Base-by-base conservation (phyloP, 2,113 vertebrate species). In the Paradoxurus hermaphroditus region DNA sequence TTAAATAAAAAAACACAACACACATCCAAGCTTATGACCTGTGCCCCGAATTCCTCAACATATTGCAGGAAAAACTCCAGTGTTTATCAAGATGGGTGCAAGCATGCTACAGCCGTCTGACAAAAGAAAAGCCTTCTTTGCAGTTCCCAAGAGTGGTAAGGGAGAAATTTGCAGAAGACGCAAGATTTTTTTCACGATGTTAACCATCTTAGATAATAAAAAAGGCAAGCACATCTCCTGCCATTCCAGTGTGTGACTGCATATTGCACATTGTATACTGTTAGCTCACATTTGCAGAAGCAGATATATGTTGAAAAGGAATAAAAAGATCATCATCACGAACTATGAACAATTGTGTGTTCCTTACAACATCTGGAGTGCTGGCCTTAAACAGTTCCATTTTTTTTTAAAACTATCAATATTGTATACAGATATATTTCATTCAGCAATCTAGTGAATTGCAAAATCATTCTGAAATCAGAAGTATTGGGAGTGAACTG, bases 251-350 rank as follows among this genome's bases (percentile, higher is more conserved):
- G 79, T 92, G n/a, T 34, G 77, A 84, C 86, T 97, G 90, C 86
- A 49, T 68, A 90, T 36, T 85, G 94, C 77, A 44, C 84, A 51
- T 82, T 95, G 78, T 21, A 65, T 94, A 95, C 68, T 92, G 97
- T 92, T 92, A 88, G 70, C 81, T 97, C 90, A 36, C 86, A 92
- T 93, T 97, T 97, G 91, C 78, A 88, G 88, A 96, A 79, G 51
- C 92, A 86, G 94, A 95, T 96, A 88, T 70, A 95, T 56, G 51
- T 96, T 92, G 92, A 96, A 97, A 95, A 95, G 79, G 79, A 96
- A 97, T 90, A 90, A 83, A 88, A 93, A 91, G 87, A 95, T 78
- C 94, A 96, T 97, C 83, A 95, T 85, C 27, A 36, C 77, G 51
- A 94, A 94, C 56, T 62, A 44, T 53, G 78, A 97, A 92, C 70